Evolutionary conservation across 1,140 invertebrate genomes (phyloP).

Genomic region (Drosophila kepulauana): DNA sequence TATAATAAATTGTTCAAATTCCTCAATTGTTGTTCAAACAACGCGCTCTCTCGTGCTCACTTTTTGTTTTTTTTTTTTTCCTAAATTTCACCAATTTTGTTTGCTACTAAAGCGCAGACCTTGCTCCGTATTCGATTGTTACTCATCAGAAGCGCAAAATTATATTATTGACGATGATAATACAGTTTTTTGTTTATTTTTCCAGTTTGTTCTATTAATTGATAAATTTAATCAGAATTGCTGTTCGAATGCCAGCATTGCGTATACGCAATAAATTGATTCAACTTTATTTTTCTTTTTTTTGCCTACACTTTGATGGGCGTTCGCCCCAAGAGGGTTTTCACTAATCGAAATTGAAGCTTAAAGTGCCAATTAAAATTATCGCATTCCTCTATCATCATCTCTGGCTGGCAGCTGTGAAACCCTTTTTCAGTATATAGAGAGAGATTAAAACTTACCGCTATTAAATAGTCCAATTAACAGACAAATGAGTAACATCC

Average conservation of each 20-base stretch:
- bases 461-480: conserved; percentile 62
- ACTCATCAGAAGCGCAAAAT: conserved; percentile 11
- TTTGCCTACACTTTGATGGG: conserved; percentile 4
- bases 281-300: not conserved
- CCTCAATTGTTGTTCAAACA: not conserved
- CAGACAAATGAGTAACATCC: conserved; percentile 67
- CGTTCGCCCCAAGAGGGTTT: conserved; percentile 1
- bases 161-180: not conserved
- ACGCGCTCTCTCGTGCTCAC: not conserved
- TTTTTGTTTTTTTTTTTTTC: not conserved
- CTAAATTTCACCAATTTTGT: not conserved
- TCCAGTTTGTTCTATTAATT: conserved; percentile 7
- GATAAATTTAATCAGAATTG: conserved; percentile 26
- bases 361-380: conserved; percentile 34
- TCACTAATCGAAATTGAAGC: conserved; percentile 2
- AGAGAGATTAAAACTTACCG: conserved; percentile 54
- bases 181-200: conserved; percentile 8
- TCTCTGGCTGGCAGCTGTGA: not conserved
- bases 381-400: conserved; percentile 20
- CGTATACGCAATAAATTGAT: conserved; percentile 32
- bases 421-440: not conserved
- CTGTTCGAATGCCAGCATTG: not conserved
- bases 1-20: not conserved
- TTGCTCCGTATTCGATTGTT: not conserved
- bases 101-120: not conserved